A percentile compares a stretch with the other conserved stretches of the same genome.
These are phyloP conservation scores for Pholis gunnellus DNA, from an alignment of 2,113 vertebrate genomes.

Conservation along the genomic window DNA sequence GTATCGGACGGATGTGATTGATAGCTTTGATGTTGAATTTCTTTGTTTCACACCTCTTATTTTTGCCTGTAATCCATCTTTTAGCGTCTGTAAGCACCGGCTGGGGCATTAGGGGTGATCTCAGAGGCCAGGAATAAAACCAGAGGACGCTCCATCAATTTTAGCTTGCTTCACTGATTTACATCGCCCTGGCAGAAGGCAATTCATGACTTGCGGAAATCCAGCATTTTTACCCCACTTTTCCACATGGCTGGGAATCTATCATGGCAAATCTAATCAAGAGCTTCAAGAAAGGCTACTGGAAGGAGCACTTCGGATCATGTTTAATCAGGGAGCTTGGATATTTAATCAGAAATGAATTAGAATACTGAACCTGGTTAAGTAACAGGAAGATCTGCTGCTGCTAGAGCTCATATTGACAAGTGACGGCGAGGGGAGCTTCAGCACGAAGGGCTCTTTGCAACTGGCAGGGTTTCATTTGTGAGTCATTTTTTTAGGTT, in stretches of 20 bases:
- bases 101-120: conserved; percentile 55
- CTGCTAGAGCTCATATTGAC: conserved; percentile 30
- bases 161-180: conserved; percentile 78
- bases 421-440: conserved; percentile 22
- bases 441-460: conserved; percentile 40
- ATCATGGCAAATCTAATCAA: conserved; percentile 69
- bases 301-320: conserved; percentile 56
- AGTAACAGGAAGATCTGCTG: conserved; percentile 29
- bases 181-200: conserved; percentile 78
- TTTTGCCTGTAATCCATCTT: conserved; percentile 64
- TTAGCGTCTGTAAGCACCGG: conserved; percentile 45
- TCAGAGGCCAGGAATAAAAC: conserved; percentile 73
- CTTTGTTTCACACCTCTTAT: conserved; percentile 58
- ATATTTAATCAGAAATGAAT: conserved; percentile 54
- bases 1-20: conserved; percentile 33
- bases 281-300: conserved; percentile 38
- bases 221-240: conserved; percentile 55
- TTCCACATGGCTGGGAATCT: conserved; percentile 56
- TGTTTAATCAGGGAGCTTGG: conserved; percentile 42
- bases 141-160: conserved; percentile 80
- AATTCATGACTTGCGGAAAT: conserved; percentile 79
- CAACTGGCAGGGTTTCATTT: conserved; percentile 40
- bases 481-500: conserved; percentile 41
- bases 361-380: conserved; percentile 17
- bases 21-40: conserved; percentile 55